phyloP scores from a whole-genome alignment of 2,888 invertebrate species.

The Lasioglossum calceatum region DNA sequence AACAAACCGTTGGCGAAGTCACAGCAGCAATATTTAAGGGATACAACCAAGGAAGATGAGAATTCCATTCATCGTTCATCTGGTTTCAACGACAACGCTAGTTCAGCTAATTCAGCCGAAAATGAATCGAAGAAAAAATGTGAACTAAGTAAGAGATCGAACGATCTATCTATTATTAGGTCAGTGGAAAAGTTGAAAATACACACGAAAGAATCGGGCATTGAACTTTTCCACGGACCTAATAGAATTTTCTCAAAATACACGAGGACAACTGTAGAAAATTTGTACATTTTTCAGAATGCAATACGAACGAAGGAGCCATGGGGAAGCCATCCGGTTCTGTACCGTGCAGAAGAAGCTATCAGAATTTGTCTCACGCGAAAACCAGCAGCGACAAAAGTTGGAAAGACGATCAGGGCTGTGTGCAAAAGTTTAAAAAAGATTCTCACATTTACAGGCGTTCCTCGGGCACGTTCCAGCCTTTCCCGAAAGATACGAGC shows the following conservation, averaged over 20 bases:
- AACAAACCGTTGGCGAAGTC: slow-evolving; percentile 41
- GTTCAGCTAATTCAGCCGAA: slow-evolving; percentile 7
- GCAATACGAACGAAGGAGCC: slow-evolving; percentile 17
- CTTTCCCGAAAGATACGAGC: slow-evolving; percentile 25
- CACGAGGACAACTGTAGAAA: neutral
- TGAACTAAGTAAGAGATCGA: slow-evolving; percentile 36
- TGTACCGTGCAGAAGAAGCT: slow-evolving; percentile 22
- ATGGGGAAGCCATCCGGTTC: slow-evolving; percentile 20
- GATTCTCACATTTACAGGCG: slow-evolving; percentile 51
- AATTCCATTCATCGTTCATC: slow-evolving; percentile 24
- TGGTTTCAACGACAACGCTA: slow-evolving; percentile 25
- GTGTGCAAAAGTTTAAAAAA: slow-evolving; percentile 42
- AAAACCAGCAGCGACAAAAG: slow-evolving; percentile 25
- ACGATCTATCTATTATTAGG: slow-evolving; percentile 12
- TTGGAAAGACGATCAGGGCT: slow-evolving; percentile 41
- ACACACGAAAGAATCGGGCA: neutral
- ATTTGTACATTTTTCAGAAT: slow-evolving; percentile 21
- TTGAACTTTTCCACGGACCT: neutral
- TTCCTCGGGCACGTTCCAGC: slow-evolving; percentile 30
- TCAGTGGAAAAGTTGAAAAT: neutral
- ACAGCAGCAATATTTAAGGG: slow-evolving; percentile 42
- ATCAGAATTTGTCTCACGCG: slow-evolving; percentile 20
- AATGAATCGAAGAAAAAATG: slow-evolving; percentile 33
- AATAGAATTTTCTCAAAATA: slow-evolving; percentile 12
- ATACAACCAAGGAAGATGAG: slow-evolving; percentile 34